Percentiles rank a stretch among this genome's conserved stretches.
Conservation (phyloP, 2,888 invertebrate species). For the Drosophila lutescens region DNA sequence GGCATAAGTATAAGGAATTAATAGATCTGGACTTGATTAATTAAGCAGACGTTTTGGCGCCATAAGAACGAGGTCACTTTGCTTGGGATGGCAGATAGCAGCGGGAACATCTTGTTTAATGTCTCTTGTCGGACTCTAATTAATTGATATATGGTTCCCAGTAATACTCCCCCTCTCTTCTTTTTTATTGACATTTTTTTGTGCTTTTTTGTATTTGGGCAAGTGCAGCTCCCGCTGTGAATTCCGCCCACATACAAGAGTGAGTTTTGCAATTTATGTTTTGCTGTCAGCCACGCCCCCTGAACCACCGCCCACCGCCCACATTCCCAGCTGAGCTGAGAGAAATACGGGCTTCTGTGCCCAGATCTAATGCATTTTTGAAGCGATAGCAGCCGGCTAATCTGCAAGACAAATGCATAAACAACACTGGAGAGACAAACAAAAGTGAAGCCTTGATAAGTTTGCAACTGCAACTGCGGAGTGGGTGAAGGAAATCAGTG, state of each 20-base stretch:
- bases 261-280: conserved; percentile 35
- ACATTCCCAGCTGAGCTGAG: conserved; percentile 25
- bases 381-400: conserved; percentile 44
- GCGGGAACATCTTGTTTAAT: conserved; percentile 28
- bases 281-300: conserved; percentile 9
- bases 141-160: conserved; percentile 35
- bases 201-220: conserved; percentile 9
- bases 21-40: conserved; percentile 33
- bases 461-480: conserved; percentile 49
- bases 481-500: conserved; percentile 1
- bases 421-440: conserved; percentile 37
- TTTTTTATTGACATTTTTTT: conserved; percentile 21
- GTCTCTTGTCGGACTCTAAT: conserved; percentile 26
- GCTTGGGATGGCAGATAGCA: conserved; percentile 1
- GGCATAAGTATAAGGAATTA: conserved; percentile 10
- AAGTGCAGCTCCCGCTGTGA: conserved; percentile 42
- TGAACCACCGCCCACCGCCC: neutral
- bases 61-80: neutral
- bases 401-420: conserved; percentile 60
- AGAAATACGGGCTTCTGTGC: conserved; percentile 15
- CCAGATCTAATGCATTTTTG: conserved; percentile 53
- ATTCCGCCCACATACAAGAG: conserved; percentile 22
- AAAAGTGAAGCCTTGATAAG: conserved; percentile 56
- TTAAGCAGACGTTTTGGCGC: conserved; percentile 21
- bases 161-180: neutral